These are phyloP conservation scores for Tenodera sinensis DNA, from an alignment of 2,888 invertebrate species.

Conservation along the genomic window DNA sequence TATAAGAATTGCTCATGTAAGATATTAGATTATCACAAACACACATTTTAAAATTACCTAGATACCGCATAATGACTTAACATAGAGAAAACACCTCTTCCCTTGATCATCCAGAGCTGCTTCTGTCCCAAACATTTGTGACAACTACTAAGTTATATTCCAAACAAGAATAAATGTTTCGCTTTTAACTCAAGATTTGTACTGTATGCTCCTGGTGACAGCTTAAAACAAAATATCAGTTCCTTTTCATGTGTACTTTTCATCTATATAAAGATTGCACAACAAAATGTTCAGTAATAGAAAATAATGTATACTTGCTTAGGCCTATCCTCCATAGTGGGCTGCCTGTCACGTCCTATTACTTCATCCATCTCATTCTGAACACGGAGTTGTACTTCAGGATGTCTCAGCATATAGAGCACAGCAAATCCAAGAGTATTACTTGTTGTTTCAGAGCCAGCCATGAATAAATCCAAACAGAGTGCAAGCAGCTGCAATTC, in stretches of 20 bases:
- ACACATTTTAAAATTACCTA: no score
- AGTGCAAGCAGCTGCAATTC: conserved; percentile 47
- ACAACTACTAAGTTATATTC: no score
- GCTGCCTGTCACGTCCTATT: conserved; percentile 25
- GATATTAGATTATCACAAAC: no score
- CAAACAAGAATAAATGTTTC: no score
- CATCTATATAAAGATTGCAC: background rate
- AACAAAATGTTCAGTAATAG: background rate
- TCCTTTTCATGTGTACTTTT: background rate
- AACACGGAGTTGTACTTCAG: conserved; percentile 54
- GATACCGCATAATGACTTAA: no score
- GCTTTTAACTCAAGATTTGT: background rate
- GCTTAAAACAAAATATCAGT: background rate
- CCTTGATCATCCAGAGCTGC: no score
- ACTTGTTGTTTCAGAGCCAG: conserved; percentile 67
- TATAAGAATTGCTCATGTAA: no score
- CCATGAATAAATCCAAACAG: conserved; percentile 65
- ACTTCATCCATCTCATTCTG: conserved; percentile 37
- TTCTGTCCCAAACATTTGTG: no score
- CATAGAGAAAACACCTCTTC: no score
- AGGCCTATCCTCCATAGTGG: conserved; percentile 21
- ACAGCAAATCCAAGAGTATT: conserved; percentile 60
- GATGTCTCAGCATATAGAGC: conserved; percentile 55
- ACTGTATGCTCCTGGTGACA: background rate
- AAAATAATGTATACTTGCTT: background rate